These are phyloP conservation scores for Macaria notata DNA, from an alignment of 2,888 invertebrate genomes.

Conservation along the genomic window DNA sequence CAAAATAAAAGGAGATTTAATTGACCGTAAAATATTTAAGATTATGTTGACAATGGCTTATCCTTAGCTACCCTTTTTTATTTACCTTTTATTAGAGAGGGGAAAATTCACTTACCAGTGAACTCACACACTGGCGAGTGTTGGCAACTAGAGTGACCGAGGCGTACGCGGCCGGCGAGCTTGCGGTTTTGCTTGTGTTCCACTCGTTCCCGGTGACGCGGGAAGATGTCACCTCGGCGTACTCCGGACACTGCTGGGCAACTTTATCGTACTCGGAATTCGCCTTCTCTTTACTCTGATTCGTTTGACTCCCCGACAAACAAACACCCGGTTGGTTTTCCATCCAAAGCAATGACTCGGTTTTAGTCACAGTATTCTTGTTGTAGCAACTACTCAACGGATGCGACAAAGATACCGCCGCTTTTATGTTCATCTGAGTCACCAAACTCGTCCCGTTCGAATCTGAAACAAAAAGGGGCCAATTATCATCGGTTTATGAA, in stretches of 20 bases:
- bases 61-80: conserved; percentile 65
- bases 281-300: conserved; percentile 69
- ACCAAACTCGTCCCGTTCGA: conserved; percentile 84
- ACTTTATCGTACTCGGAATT: conserved; percentile 79
- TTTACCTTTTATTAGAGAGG: too few species aligned
- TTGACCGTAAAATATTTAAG: conserved; percentile 73
- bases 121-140: conserved; percentile 81
- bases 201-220: conserved; percentile 73
- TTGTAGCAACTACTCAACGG: conserved; percentile 78
- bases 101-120: conserved; percentile 75
- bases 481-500: conserved; percentile 26
- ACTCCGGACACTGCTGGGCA: conserved; percentile 82
- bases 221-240: conserved; percentile 85
- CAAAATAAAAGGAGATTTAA: conserved; percentile 61
- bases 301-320: conserved; percentile 68
- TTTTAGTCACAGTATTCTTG: conserved; percentile 77
- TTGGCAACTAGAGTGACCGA: conserved; percentile 91
- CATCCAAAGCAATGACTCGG: conserved; percentile 82
- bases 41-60: conserved; percentile 73
- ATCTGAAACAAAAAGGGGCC: conserved; percentile 64
- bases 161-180: conserved; percentile 92
- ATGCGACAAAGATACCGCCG: conserved; percentile 81
- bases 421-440: conserved; percentile 84
- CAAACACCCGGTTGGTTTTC: conserved; percentile 79
- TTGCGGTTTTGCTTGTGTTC: conserved; percentile 84